These are phyloP conservation scores for Dolichallabes microphthalmus DNA, from an alignment of 2,113 vertebrate species.

Conservation along the genomic window DNA sequence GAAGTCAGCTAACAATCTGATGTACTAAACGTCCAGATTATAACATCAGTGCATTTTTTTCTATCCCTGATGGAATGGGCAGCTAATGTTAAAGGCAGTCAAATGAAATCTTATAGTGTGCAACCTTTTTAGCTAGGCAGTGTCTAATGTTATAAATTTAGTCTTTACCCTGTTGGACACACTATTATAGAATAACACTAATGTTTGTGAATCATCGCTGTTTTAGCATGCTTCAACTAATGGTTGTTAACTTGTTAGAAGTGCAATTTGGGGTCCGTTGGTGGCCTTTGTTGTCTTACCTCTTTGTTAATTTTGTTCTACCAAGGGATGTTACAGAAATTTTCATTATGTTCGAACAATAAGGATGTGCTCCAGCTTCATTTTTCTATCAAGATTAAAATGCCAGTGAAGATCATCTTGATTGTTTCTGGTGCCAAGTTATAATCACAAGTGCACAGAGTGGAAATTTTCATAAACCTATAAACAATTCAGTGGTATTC, in stretches of 20 bases:
- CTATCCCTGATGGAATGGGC: too few relatives aligned
- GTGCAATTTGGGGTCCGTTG: conserved; percentile 32
- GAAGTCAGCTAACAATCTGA: too few relatives aligned
- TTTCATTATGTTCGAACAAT: conserved; percentile 42
- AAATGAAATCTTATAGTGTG: too few relatives aligned
- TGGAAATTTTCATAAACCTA: conserved; percentile 26
- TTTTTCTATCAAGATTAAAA: conserved; percentile 51
- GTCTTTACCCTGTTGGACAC: background rate
- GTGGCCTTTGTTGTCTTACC: conserved; percentile 33
- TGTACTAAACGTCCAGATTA: too few relatives aligned
- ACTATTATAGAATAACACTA: background rate
- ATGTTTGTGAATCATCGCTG: conserved; percentile 1
- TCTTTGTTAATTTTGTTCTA: conserved; percentile 38
- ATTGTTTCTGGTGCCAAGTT: conserved; percentile 36
- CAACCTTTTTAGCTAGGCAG: too few relatives aligned
- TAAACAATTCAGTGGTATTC: conserved; percentile 34
- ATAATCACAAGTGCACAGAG: conserved; percentile 24
- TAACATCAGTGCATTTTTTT: too few relatives aligned
- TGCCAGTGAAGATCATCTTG: conserved; percentile 39
- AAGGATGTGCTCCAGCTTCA: conserved; percentile 37
- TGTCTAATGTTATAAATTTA: background rate
- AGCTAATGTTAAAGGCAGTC: too few relatives aligned
- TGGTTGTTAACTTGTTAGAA: conserved; percentile 1
- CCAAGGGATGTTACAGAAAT: conserved; percentile 33
- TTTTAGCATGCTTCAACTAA: background rate